A percentile compares a stretch with the other conserved stretches of the same genome.
phyloP scores from a whole-genome alignment of 2,888 invertebrate species.

The Xestoiulus laeticollis region DNA sequence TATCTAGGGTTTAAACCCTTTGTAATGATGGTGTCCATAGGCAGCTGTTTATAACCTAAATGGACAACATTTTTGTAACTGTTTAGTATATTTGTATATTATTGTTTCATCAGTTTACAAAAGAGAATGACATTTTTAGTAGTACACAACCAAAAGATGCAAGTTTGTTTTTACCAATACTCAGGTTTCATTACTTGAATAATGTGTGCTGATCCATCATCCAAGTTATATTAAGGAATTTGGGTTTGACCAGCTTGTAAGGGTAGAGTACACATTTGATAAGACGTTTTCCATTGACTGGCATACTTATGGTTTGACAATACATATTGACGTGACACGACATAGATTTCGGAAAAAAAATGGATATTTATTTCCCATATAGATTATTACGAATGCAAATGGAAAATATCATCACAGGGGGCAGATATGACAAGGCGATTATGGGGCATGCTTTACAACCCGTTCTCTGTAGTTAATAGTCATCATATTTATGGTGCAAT shows the following conservation, averaged over 20 bases:
- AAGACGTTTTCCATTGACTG: background rate
- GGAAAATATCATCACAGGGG: background rate
- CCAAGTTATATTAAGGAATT: background rate
- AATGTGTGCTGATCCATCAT: background rate
- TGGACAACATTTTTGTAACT: no score
- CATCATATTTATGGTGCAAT: background rate
- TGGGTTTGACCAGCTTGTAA: background rate
- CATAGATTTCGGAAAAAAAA: background rate
- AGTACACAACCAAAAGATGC: background rate
- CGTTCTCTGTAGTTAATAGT: background rate
- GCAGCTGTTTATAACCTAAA: no score
- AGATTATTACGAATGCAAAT: background rate
- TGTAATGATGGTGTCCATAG: no score
- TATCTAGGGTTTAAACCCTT: background rate
- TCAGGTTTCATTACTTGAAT: background rate
- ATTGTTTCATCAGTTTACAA: background rate
- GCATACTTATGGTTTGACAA: background rate
- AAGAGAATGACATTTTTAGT: background rate
- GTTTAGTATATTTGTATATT: background rate
- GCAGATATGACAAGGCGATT: background rate
- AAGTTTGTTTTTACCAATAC: background rate
- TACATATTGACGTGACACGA: background rate
- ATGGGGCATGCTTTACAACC: background rate
- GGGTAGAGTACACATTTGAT: background rate
- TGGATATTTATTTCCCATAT: background rate